These are phyloP conservation scores for Pseudorectes ferrugineus DNA, from an alignment of 2,113 vertebrate genomes.

Conservation along the genomic window DNA sequence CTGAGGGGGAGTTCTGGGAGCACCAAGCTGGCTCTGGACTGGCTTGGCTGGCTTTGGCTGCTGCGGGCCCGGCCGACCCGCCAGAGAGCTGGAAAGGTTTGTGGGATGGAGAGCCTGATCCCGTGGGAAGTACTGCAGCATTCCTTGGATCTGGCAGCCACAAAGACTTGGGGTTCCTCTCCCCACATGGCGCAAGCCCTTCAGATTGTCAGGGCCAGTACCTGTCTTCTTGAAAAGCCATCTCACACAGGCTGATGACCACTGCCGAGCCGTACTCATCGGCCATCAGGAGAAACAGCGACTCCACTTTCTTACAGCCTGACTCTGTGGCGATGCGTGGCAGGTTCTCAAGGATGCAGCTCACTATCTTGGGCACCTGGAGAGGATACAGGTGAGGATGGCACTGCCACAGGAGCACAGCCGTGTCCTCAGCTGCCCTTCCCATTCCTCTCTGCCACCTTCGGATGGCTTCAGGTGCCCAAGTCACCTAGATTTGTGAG, in stretches of 20 bases:
- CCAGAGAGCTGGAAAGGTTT: background rate
- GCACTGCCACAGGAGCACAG: background rate
- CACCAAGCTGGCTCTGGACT: background rate
- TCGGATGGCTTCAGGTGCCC: accelerated
- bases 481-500: background rate
- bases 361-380: background rate
- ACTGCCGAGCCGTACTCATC: accelerated
- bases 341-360: background rate
- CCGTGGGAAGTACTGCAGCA: background rate
- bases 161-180: background rate
- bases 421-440: background rate
- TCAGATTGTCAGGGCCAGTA: background rate
- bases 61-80: accelerated
- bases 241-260: background rate
- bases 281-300: background rate
- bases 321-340: accelerated
- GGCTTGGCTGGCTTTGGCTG: background rate
- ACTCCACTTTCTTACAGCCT: background rate
- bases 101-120: background rate
- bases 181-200: background rate
- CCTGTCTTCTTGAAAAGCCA: background rate
- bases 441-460: background rate
- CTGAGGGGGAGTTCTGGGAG: background rate
- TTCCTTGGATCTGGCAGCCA: background rate
- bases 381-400: background rate